phyloP scores from a whole-genome alignment of 2,888 invertebrate genomes.

The Dryocosmus kuriphilus region DNA sequence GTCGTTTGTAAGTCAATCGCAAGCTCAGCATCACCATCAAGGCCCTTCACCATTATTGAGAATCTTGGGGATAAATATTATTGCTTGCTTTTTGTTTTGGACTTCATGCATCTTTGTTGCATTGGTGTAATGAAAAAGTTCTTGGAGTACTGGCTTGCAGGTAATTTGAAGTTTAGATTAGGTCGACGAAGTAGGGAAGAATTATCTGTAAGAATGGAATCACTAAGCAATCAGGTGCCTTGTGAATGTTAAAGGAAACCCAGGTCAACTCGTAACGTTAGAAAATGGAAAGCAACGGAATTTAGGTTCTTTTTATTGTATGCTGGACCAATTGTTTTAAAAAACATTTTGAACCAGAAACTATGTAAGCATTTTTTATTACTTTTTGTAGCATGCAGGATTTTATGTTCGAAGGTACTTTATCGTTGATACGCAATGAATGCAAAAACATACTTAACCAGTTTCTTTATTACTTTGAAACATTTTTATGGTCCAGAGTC shows the following conservation, averaged over 20 bases:
- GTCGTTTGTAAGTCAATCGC: not conserved
- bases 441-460: not conserved
- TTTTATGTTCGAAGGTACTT: slow-evolving; percentile 21
- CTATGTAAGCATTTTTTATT: slow-evolving; percentile 50
- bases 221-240: slow-evolving; percentile 43
- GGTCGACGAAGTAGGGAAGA: slow-evolving; percentile 12
- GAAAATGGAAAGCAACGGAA: slow-evolving; percentile 50
- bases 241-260: slow-evolving; percentile 49
- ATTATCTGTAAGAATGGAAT: slow-evolving; percentile 21
- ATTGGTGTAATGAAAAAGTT: too few species aligned
- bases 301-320: too few species aligned
- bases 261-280: slow-evolving; percentile 32
- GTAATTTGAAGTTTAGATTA: slow-evolving; percentile 23
- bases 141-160: too few species aligned
- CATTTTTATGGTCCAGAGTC: slow-evolving; percentile 34
- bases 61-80: too few species aligned
- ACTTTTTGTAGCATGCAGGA: slow-evolving; percentile 35
- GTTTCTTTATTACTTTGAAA: slow-evolving; percentile 39
- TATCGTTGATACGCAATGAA: not conserved
- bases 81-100: not conserved
- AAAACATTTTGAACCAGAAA: slow-evolving; percentile 35
- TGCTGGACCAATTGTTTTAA: slow-evolving; percentile 58
- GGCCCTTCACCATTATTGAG: not conserved
- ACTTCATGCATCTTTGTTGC: too few species aligned
- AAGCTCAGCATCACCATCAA: not conserved